Base-by-base conservation (phyloP, 2,797 vertebrate species). In the Melanotaenia maccullochi region DNA sequence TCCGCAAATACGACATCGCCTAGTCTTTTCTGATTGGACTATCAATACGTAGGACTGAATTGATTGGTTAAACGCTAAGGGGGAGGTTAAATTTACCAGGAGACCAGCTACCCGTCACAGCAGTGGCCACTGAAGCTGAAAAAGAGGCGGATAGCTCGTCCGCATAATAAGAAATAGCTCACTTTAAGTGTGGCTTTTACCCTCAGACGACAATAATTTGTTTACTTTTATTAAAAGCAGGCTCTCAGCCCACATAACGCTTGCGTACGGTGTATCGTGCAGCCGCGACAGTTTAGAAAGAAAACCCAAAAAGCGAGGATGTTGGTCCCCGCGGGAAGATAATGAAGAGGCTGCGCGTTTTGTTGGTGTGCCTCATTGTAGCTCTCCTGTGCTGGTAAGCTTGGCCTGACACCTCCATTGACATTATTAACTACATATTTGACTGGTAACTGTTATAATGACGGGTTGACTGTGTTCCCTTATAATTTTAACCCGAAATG, bases 241-340 rank as follows among this genome's bases (percentile, higher is more conserved):
- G 18, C 16, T 4, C 5, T 33, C 25, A 14, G 51, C n/a, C 57
- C 36, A 52, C 69, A 36, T 4, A 40, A 18, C 78, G 16, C 56
- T 47, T 49, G 60, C 61, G 13, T 71, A 64, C 42, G 44, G 62
- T 80, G 68, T 82, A 18, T 71, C 66, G 74, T 81, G 59, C 60
- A 74, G 75, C 44, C 63, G 79, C 58, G 24, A 83, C 79, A 85
- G 70, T 81, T 76, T 59, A 88, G 83, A 82, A 77, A 72, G 72
- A 81, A 60, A 55, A 69, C 60, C 77, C 79, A 87, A 88, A 91
- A 88, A 93, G 95, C 94, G 95, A 96, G 94, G 94, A 96, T 96
- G 95, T 95, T 93, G 92, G 94, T 95, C 94, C 94, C 95, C 91
- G 95, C 93, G 90, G 94, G 94, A 94, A 96, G 95, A 96, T 96